phyloP scores from a whole-genome alignment of 35 echinoderm and acorn worm genomes.

The Lytechinus pictus region DNA sequence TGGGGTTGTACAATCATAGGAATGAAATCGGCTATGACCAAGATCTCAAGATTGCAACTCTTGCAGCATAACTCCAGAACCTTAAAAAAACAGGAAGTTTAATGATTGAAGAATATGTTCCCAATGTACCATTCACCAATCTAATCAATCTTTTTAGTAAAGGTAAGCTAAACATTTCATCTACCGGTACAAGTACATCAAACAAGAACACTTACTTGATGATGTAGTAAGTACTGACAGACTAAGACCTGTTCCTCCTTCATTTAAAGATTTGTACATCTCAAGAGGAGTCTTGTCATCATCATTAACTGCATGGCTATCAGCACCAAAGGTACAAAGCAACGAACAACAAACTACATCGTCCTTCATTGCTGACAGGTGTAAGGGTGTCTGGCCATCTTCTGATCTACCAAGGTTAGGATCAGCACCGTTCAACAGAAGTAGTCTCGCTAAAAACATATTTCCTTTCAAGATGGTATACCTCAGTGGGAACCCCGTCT shows the following conservation, averaged over 20 bases:
- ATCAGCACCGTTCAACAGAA: slow-evolving; percentile 61
- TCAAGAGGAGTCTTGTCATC: slow-evolving; percentile 59
- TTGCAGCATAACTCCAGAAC: no score
- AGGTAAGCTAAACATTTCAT: no score
- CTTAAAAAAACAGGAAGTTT: no score
- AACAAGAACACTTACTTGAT: slow-evolving; percentile 39
- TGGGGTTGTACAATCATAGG: no score
- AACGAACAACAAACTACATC: slow-evolving; percentile 60
- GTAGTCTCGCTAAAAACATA: slow-evolving; percentile 27
- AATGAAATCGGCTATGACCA: no score
- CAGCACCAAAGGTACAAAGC: slow-evolving; percentile 71
- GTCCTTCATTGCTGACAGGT: slow-evolving; percentile 69
- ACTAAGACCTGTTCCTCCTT: slow-evolving; percentile 27
- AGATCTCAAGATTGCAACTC: no score
- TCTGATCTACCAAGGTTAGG: slow-evolving; percentile 69
- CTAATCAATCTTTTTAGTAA: neutral
- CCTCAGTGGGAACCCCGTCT: slow-evolving; percentile 68
- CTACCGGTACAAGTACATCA: neutral
- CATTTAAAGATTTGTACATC: slow-evolving; percentile 46
- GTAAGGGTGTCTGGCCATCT: slow-evolving; percentile 73
- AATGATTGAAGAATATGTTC: no score
- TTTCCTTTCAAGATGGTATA: slow-evolving; percentile 79
- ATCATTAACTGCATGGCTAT: slow-evolving; percentile 58
- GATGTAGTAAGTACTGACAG: slow-evolving; percentile 15
- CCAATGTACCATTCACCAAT: no score